Conservation (phyloP, 1,140 invertebrate genomes). For the Bombus impatiens region DNA sequence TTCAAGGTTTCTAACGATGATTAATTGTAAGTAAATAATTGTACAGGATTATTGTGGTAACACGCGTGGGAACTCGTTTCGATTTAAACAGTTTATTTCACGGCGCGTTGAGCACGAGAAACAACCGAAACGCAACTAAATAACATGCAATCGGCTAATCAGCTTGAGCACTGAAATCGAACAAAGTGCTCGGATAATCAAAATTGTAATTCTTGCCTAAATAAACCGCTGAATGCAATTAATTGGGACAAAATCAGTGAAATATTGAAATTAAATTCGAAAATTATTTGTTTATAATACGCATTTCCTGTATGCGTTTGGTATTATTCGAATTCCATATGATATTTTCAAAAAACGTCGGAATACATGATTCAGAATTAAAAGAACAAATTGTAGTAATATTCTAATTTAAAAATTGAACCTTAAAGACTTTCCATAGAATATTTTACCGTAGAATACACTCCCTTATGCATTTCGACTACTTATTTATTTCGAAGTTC, state of each 20-base stretch:
- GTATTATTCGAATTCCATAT: too few relatives aligned
- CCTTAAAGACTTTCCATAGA: too few relatives aligned
- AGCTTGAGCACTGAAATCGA: background rate
- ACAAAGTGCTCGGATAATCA: background rate
- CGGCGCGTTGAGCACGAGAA: background rate
- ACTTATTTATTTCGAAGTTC: too few relatives aligned
- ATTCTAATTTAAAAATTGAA: too few relatives aligned
- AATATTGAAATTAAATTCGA: background rate
- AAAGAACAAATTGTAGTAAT: too few relatives aligned
- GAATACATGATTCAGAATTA: too few relatives aligned
- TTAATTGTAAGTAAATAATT: background rate
- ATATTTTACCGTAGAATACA: too few relatives aligned
- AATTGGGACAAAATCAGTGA: background rate
- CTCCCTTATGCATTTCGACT: too few relatives aligned
- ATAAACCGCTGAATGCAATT: background rate
- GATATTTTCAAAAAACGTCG: too few relatives aligned
- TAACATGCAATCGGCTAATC: background rate
- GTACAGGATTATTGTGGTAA: background rate
- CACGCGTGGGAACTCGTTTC: background rate
- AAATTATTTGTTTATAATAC: background rate
- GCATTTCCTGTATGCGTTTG: too few relatives aligned
- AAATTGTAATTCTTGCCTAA: slow-evolving; percentile 2
- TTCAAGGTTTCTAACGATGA: background rate
- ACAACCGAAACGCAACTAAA: background rate
- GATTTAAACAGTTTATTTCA: background rate